Conservation (phyloP, 1,140 invertebrate species). For the Potamilus streckersoni region DNA sequence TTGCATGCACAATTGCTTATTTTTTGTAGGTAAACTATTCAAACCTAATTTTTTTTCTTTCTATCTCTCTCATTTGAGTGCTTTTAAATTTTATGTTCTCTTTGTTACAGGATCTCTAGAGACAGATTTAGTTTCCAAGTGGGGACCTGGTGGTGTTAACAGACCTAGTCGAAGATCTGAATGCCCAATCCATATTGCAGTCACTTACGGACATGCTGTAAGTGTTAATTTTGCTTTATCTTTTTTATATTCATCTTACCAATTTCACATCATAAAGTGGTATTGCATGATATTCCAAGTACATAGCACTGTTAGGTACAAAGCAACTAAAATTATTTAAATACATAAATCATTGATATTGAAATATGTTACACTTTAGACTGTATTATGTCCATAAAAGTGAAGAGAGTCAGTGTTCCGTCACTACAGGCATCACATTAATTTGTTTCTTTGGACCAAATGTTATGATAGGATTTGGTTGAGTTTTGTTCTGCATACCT, state of each 20-base stretch:
- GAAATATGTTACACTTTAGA: no score
- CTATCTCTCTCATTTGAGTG: not conserved
- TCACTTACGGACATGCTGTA: conserved; percentile 61
- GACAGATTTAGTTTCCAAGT: conserved; percentile 40
- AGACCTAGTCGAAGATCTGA: conserved; percentile 54
- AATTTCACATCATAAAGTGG: not conserved
- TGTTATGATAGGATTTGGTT: no score
- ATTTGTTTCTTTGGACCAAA: no score
- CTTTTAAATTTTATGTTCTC: not conserved
- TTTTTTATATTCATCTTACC: not conserved
- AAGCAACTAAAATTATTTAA: no score
- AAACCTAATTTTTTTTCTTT: not conserved
- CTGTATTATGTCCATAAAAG: no score
- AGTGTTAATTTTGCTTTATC: conserved; percentile 27
- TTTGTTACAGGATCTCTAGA: conserved; percentile 8
- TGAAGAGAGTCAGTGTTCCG: no score
- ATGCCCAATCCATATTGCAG: conserved; percentile 63
- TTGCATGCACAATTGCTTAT: not conserved
- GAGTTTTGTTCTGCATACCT: no score
- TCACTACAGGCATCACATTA: no score
- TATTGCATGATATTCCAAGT: no score
- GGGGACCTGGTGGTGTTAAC: conserved; percentile 63
- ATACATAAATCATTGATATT: no score
- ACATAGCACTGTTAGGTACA: no score
- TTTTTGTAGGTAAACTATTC: not conserved